These are phyloP conservation scores for Tetragnatha montana DNA, from an alignment of 2,888 invertebrate species.

Conservation along the genomic window DNA sequence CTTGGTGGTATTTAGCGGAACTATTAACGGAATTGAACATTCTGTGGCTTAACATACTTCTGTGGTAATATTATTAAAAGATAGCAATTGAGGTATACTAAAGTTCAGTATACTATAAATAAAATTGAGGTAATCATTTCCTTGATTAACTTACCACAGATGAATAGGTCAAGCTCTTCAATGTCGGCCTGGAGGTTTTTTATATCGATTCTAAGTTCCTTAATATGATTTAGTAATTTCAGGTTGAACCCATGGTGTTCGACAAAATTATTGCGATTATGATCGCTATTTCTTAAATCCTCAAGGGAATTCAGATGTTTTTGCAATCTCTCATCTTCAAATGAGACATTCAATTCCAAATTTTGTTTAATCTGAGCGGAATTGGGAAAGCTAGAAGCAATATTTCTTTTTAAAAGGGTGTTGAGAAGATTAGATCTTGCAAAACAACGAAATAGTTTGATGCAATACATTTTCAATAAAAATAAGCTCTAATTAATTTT, in stretches of 20 bases:
- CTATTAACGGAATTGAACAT: too few relatives aligned
- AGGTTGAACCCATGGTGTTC: background rate
- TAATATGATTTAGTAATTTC: slow-evolving; percentile 13
- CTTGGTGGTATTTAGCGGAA: too few relatives aligned
- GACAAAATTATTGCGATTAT: background rate
- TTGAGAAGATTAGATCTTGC: background rate
- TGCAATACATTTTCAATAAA: too few relatives aligned
- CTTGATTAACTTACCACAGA: slow-evolving; percentile 20
- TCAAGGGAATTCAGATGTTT: slow-evolving; percentile 43
- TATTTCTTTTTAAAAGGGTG: background rate
- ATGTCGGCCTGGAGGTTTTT: slow-evolving; percentile 25
- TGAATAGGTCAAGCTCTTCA: slow-evolving; percentile 47
- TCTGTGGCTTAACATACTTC: too few relatives aligned
- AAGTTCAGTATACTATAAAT: too few relatives aligned
- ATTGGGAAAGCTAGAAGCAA: background rate
- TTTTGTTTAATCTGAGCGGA: slow-evolving; percentile 15
- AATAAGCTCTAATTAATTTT: too few relatives aligned
- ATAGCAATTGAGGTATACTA: too few relatives aligned
- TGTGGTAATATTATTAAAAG: too few relatives aligned
- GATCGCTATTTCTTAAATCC: slow-evolving; percentile 6
- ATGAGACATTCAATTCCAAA: slow-evolving; percentile 5
- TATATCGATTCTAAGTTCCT: slow-evolving; percentile 22
- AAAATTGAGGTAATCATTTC: too few relatives aligned
- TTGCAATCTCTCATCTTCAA: slow-evolving; percentile 46
- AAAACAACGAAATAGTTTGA: too few relatives aligned